A percentile compares a stretch with the other conserved stretches of the same genome.
Evolutionary conservation across 1,140 invertebrate species (phyloP).

Genomic region (Gerris buenoi): DNA sequence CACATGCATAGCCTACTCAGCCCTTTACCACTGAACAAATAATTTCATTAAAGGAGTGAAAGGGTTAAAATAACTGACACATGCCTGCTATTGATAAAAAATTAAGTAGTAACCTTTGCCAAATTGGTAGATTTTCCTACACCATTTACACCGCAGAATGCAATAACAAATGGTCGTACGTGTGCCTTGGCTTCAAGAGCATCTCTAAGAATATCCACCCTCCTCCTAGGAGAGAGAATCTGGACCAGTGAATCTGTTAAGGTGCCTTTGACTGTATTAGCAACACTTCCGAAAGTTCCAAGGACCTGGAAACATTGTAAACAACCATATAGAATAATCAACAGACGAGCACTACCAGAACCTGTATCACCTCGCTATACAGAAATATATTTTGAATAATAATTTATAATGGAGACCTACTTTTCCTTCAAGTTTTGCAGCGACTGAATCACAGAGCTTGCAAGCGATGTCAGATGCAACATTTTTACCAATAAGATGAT

Average conservation of each 20-base stretch:
- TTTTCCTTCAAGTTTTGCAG: constrained; percentile 83
- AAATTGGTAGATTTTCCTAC: constrained; percentile 99
- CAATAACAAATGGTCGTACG: constrained; percentile 80
- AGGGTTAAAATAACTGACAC: too few species aligned
- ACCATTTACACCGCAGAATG: constrained; percentile 98
- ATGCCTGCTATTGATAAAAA: too few species aligned
- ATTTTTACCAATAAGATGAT: constrained; percentile 94
- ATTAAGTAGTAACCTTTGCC: constrained; percentile 80
- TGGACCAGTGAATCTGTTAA: constrained; percentile 72
- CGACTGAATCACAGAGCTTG: constrained; percentile 90
- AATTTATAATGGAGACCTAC: constrained; percentile 29
- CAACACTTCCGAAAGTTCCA: constrained; percentile 84
- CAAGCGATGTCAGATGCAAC: constrained; percentile 90
- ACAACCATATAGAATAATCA: too few species aligned
- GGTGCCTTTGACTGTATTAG: constrained; percentile 64
- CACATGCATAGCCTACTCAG: too few species aligned
- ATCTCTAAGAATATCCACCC: constrained; percentile 93
- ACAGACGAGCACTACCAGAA: neutral
- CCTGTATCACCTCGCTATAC: too few species aligned
- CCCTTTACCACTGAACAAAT: too few species aligned
- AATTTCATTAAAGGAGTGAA: too few species aligned
- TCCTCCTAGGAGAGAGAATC: constrained; percentile 83
- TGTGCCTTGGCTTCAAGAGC: constrained; percentile 74
- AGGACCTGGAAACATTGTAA: constrained; percentile 35
- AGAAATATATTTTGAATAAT: neutral